Conservation (phyloP, 1,140 invertebrate species). For the Leptopilina clavipes region DNA sequence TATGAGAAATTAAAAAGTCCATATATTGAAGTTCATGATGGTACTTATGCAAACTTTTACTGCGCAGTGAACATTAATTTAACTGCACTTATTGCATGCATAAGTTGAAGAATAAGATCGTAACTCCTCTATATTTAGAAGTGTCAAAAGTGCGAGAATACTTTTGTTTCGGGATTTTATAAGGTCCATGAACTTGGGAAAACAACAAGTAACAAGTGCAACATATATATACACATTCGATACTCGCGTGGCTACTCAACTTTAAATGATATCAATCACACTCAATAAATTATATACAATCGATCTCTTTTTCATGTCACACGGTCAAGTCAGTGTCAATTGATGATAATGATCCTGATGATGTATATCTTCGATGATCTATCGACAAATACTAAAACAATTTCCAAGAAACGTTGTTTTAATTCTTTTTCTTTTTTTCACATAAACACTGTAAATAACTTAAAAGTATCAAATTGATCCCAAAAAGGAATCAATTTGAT, state of each 20-base stretch:
- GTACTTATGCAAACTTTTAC: conserved; percentile 3
- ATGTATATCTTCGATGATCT: no score
- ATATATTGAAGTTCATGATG: conserved; percentile 11
- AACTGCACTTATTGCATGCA: neutral
- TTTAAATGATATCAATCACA: conserved; percentile 15
- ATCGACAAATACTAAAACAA: no score
- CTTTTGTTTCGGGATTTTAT: conserved; percentile 35
- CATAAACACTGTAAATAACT: no score
- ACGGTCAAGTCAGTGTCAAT: conserved; percentile 38
- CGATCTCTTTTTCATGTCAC: conserved; percentile 38
- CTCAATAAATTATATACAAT: conserved; percentile 37
- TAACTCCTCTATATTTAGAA: conserved; percentile 13
- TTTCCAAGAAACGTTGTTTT: no score
- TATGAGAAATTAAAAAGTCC: neutral
- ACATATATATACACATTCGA: no score
- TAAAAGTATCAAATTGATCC: no score
- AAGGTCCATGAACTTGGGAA: conserved; percentile 48
- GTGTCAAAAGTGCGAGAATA: conserved; percentile 8
- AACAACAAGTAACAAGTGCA: no score
- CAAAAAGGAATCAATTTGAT: no score
- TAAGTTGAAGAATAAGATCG: neutral
- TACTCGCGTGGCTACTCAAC: conserved; percentile 16
- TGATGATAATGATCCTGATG: conserved; percentile 45
- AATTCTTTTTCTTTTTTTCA: no score
- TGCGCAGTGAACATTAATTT: conserved; percentile 4